phyloP scores from a whole-genome alignment of 2,888 invertebrate genomes.

The Eupithecia tripunctaria region DNA sequence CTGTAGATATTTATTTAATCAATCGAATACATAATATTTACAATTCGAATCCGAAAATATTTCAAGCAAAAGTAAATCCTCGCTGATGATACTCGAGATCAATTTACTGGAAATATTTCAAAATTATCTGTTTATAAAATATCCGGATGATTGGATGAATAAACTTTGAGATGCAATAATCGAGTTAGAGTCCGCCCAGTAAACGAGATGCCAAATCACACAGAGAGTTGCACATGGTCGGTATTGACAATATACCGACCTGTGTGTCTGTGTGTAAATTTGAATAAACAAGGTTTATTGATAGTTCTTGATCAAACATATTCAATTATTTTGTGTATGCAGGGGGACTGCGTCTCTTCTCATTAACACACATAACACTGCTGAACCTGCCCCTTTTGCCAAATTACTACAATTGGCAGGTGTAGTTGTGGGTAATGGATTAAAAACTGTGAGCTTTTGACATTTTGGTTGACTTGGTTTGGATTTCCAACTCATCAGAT shows the following conservation, averaged over 20 bases:
- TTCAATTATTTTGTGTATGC: not conserved
- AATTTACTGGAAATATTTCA: conserved; percentile 1
- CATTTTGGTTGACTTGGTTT: not conserved
- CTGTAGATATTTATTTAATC: conserved; percentile 23
- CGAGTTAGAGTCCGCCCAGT: not conserved
- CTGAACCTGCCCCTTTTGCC: too few relatives aligned
- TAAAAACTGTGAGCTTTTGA: not conserved
- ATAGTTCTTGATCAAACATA: not conserved
- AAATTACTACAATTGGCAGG: too few relatives aligned
- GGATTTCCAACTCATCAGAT: not conserved
- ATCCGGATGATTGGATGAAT: not conserved
- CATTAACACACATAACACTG: too few relatives aligned
- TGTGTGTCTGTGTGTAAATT: too few relatives aligned
- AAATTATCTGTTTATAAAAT: not conserved
- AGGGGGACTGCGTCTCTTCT: not conserved
- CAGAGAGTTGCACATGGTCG: too few relatives aligned
- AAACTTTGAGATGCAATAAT: not conserved
- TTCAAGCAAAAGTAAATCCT: conserved; percentile 6
- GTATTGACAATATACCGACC: too few relatives aligned
- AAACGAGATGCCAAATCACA: too few relatives aligned
- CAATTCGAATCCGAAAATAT: conserved; percentile 22
- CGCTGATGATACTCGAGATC: not conserved
- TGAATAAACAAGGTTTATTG: not conserved
- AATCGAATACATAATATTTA: conserved; percentile 18
- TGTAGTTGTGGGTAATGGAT: too few relatives aligned